Percentiles rank a stretch among this genome's conserved stretches.
Conservation (phyloP, 2,797 vertebrate genomes). For the Tapirus indicus region DNA sequence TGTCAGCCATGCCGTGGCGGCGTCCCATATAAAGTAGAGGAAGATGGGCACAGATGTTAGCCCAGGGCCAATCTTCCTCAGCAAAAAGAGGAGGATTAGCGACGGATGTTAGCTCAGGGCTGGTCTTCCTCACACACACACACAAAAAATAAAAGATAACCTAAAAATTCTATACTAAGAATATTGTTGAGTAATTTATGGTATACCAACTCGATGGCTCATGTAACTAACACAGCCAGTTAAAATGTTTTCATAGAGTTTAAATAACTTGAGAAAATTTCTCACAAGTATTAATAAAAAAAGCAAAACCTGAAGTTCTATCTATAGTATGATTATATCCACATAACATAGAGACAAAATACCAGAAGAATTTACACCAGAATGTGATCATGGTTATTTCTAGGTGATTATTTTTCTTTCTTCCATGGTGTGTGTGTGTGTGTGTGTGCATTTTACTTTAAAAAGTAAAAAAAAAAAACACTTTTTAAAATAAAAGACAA, state of each 20-base stretch:
- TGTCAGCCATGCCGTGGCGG: too few species aligned
- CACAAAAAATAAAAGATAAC: not conserved
- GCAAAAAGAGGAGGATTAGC: too few species aligned
- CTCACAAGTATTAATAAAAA: slow-evolving; percentile 17
- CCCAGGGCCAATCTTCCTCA: too few species aligned
- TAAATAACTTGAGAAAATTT: slow-evolving; percentile 25
- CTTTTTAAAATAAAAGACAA: not conserved
- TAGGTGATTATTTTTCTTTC: not conserved
- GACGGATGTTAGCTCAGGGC: too few species aligned
- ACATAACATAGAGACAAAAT: not conserved
- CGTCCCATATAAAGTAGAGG: too few species aligned
- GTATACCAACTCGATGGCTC: not conserved
- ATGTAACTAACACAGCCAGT: not conserved
- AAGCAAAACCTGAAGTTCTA: not conserved
- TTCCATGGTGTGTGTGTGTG: not conserved
- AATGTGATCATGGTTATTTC: slow-evolving; percentile 26
- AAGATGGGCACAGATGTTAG: too few species aligned
- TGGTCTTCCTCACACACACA: too few species aligned
- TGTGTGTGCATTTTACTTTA: too few species aligned
- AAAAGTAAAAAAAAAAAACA: not conserved
- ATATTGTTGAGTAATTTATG: not conserved
- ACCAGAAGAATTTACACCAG: not conserved
- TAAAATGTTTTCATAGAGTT: slow-evolving; percentile 17
- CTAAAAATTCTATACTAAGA: not conserved
- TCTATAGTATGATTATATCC: not conserved